Conservation (phyloP, 2,113 vertebrate species). For the Orcinus orca region DNA sequence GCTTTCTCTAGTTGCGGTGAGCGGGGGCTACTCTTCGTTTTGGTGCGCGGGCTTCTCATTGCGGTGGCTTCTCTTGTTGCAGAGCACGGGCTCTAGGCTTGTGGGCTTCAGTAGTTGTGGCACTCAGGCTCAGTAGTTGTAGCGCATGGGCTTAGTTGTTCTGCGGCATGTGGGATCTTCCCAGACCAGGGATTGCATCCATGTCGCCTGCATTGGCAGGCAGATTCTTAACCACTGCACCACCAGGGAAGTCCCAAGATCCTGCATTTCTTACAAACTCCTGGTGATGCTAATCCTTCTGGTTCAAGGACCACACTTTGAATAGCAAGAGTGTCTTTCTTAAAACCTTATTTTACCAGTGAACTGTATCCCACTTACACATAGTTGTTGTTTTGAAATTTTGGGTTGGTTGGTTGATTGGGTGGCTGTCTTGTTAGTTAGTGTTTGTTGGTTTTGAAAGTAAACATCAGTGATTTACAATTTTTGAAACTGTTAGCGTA, state of each 20-base stretch:
- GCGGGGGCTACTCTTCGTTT: no score
- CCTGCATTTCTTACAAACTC: neutral
- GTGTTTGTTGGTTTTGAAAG: slow-evolving; percentile 3
- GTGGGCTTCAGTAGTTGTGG: no score
- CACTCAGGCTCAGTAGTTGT: no score
- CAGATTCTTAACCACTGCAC: no score
- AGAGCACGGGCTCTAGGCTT: no score
- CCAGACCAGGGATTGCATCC: no score
- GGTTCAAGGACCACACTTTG: neutral
- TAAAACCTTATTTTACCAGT: neutral
- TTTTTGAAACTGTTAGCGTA: neutral
- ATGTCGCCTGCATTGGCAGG: no score
- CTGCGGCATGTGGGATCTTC: no score
- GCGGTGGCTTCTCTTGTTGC: no score
- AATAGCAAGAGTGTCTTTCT: neutral
- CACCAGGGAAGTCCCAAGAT: neutral
- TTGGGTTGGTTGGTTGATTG: neutral
- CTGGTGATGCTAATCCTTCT: neutral
- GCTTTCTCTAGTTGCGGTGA: no score
- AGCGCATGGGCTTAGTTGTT: no score
- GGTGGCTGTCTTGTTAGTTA: neutral
- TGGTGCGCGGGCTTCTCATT: no score
- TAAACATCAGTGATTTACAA: neutral
- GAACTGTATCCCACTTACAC: neutral
- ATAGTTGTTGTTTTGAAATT: neutral